phyloP scores from a whole-genome alignment of 2,888 invertebrate genomes.

The Nephrotoma appendiculata region DNA sequence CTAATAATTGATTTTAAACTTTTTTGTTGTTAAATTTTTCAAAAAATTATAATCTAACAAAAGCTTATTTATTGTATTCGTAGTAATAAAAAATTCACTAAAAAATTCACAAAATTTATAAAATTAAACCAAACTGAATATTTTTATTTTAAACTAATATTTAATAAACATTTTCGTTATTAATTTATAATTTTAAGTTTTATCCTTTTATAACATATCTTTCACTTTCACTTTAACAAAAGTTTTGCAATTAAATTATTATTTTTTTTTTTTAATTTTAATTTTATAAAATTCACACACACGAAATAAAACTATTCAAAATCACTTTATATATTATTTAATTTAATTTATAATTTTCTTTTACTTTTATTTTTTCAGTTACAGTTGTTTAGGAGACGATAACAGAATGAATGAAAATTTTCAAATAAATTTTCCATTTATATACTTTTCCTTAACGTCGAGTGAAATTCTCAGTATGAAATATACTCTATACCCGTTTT shows the following conservation, averaged over 20 bases:
- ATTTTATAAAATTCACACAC: neutral
- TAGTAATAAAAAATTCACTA: neutral
- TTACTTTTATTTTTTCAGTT: neutral
- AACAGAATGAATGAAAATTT: neutral
- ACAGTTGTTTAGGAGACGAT: neutral
- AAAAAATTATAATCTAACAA: neutral
- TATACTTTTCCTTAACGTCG: neutral
- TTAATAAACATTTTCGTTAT: neutral
- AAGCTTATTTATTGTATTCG: neutral
- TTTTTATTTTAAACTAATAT: neutral
- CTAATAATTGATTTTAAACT: neutral
- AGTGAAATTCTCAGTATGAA: neutral
- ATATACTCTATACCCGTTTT: neutral
- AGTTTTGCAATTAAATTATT: neutral
- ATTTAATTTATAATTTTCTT: neutral
- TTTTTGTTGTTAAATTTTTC: neutral
- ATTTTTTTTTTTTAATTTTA: neutral
- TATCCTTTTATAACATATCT: neutral
- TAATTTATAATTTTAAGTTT: neutral
- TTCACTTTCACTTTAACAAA: neutral
- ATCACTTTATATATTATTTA: neutral
- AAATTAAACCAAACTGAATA: neutral
- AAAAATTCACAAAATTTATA: neutral
- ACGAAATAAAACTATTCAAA: neutral
- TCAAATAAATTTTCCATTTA: neutral